These are phyloP conservation scores for Darevskia mixta DNA, from an alignment of 2,797 vertebrate species.

Conservation along the genomic window DNA sequence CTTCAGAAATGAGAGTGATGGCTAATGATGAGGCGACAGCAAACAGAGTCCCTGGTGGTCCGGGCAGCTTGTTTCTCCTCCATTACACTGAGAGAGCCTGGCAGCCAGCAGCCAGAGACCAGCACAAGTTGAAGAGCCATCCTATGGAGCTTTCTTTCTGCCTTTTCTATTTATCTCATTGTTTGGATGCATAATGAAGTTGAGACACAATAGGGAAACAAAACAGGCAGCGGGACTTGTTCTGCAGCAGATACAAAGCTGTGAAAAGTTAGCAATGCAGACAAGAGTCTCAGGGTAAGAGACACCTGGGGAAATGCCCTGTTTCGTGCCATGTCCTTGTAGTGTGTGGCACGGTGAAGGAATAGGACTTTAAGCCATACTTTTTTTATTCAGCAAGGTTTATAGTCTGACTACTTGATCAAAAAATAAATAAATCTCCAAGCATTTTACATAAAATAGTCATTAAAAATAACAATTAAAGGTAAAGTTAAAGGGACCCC, in stretches of 20 bases:
- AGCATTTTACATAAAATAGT: too few species aligned
- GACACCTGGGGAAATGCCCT: not conserved
- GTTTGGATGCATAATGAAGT: not conserved
- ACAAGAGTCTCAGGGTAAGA: not conserved
- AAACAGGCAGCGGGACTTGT: not conserved
- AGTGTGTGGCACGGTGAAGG: not conserved
- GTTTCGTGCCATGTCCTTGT: not conserved
- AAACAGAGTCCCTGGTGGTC: constrained; percentile 28
- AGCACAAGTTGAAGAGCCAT: not conserved
- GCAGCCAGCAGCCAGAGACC: constrained; percentile 34
- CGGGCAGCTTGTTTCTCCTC: constrained; percentile 38
- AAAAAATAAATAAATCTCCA: too few species aligned
- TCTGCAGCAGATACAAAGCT: not conserved
- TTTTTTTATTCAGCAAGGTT: not conserved
- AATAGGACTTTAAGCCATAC: not conserved
- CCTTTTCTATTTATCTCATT: not conserved
- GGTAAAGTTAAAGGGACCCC: too few species aligned
- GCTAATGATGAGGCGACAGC: constrained; percentile 24
- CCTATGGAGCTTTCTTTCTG: constrained; percentile 2
- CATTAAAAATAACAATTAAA: too few species aligned
- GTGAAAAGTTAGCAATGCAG: not conserved
- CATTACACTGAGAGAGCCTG: constrained; percentile 38
- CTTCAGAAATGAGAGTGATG: constrained; percentile 29
- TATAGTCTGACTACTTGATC: too few species aligned
- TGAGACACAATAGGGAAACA: not conserved